Conservation (phyloP, 1,140 invertebrate genomes). For the Cotesia glomerata region DNA sequence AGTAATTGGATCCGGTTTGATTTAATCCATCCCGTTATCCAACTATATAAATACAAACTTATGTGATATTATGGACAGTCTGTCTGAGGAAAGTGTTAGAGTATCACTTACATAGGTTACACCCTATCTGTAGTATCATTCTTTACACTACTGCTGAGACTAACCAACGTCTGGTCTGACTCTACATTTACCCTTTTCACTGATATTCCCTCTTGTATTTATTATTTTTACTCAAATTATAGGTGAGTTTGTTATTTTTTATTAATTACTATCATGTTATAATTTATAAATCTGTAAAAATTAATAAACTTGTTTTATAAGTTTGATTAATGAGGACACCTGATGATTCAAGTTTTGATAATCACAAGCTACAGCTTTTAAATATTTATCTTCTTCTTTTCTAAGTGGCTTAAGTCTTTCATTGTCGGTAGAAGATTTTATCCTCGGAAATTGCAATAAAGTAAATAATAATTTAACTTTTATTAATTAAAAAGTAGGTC, state of each 20-base stretch:
- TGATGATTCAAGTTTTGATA: constrained; percentile 18
- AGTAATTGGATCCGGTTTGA: background rate
- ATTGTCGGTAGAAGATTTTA: background rate
- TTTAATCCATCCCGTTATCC: background rate
- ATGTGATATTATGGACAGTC: background rate
- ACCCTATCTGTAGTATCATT: constrained; percentile 24
- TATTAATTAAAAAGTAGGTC: background rate
- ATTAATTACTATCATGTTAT: background rate
- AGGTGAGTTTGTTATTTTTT: background rate
- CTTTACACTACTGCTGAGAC: constrained; percentile 8
- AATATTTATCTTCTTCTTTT: background rate
- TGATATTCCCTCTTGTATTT: background rate
- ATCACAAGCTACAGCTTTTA: background rate
- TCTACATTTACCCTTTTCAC: constrained; percentile 20
- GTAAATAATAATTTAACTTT: background rate
- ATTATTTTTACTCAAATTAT: too few species aligned
- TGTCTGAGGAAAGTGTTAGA: constrained; percentile 4
- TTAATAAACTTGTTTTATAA: background rate
- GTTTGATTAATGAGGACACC: constrained; percentile 26
- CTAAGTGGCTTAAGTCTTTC: background rate
- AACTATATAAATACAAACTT: background rate
- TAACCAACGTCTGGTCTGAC: background rate
- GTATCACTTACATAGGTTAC: constrained; percentile 30
- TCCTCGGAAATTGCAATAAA: too few species aligned
- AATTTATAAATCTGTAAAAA: constrained; percentile 3